A percentile compares a stretch with the other conserved stretches of the same genome.
phyloP scores from a whole-genome alignment of 2,113 vertebrate genomes.

The Hyla sarda region DNA sequence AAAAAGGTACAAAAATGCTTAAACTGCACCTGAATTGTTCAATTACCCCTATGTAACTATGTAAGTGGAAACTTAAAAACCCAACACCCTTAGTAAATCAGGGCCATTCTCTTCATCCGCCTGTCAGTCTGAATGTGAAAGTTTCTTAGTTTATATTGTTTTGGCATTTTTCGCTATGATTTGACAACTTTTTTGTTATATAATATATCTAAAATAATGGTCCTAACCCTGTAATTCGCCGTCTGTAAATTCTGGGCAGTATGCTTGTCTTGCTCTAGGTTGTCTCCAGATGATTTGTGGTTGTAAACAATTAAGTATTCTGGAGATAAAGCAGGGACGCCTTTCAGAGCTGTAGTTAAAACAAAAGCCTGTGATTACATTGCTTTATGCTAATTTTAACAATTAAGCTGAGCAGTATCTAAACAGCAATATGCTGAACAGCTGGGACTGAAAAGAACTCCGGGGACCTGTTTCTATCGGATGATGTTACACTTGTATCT shows the following conservation, averaged over 20 bases:
- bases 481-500: conserved; percentile 8
- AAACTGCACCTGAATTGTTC: too few relatives aligned
- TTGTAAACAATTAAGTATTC: conserved; percentile 19
- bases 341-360: conserved; percentile 13
- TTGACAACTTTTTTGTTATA: not conserved
- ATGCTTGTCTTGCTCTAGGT: conserved; percentile 14
- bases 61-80: too few relatives aligned
- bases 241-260: not conserved
- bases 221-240: not conserved
- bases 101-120: too few relatives aligned
- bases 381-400: conserved; percentile 42
- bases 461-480: not conserved
- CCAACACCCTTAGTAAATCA: too few relatives aligned
- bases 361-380: conserved; percentile 38
- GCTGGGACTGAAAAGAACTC: not conserved
- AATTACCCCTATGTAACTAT: too few relatives aligned
- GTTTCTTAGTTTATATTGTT: not conserved
- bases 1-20: too few relatives aligned
- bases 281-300: conserved; percentile 31
- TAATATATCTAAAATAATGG: not conserved
- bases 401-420: conserved; percentile 24
- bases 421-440: conserved; percentile 17
- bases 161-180: not conserved
- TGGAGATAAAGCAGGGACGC: conserved; percentile 33
- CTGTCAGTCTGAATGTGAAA: not conserved